Evolutionary conservation across 2,888 invertebrate species (phyloP).

Genomic region (Ormyrus rosae): DNA sequence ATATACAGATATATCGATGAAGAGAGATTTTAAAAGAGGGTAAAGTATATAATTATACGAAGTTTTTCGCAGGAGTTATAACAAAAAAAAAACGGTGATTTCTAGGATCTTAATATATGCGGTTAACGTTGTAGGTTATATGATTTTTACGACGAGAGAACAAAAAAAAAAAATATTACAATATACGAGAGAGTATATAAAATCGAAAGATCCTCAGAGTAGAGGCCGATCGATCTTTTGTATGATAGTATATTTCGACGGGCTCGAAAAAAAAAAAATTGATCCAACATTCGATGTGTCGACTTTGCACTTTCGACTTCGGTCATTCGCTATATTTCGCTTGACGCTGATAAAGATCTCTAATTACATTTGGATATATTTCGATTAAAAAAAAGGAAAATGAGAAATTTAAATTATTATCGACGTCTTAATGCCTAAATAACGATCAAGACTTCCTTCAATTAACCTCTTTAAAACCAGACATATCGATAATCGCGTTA

Average conservation of each 20-base stretch:
- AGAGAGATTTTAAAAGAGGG: neutral
- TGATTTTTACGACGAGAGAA: constrained; percentile 34
- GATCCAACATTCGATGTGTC: constrained; percentile 7
- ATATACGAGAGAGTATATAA: neutral
- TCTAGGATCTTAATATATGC: constrained; percentile 25
- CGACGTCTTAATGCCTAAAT: neutral
- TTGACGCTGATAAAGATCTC: too few relatives aligned
- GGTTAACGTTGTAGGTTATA: constrained; percentile 8
- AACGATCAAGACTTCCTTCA: constrained; percentile 32
- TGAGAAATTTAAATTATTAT: neutral
- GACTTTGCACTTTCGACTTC: constrained; percentile 7
- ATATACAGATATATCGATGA: neutral
- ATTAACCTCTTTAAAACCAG: constrained; percentile 34
- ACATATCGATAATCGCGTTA: constrained; percentile 51
- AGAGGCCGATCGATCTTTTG: constrained; percentile 25
- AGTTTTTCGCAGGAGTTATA: neutral
- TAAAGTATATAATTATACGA: neutral
- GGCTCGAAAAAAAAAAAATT: neutral
- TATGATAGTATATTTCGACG: constrained; percentile 16
- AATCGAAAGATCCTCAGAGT: neutral
- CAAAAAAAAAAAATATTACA: constrained; percentile 13
- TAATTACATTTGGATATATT: neutral
- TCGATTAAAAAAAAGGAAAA: constrained; percentile 2
- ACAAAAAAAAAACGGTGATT: constrained; percentile 17
- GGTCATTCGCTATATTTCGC: constrained; percentile 17